Evolutionary conservation across 2,113 vertebrate species (phyloP).

Genomic region (Nothoprocta perdicaria): DNA sequence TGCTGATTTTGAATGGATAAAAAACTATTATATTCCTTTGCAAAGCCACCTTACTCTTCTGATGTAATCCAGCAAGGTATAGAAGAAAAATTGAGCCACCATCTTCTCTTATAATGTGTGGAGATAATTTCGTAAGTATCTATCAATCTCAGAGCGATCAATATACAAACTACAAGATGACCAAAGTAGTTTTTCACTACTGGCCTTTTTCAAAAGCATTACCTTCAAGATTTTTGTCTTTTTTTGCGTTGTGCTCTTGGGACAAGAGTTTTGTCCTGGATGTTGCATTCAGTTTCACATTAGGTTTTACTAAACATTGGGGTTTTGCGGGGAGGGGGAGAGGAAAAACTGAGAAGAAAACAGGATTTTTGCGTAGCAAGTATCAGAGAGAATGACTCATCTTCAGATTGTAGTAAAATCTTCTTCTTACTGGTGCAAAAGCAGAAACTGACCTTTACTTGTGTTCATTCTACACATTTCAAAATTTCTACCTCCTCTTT

Average conservation of each 20-base stretch:
- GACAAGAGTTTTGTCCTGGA: background rate
- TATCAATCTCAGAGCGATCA: background rate
- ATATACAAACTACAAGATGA: background rate
- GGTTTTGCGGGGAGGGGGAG: background rate
- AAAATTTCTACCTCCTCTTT: background rate
- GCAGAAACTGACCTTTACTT: background rate
- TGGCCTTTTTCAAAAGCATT: background rate
- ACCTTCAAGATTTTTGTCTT: background rate
- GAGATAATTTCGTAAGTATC: background rate
- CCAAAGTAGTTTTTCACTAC: background rate
- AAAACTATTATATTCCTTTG: constrained; percentile 2
- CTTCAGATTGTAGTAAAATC: background rate
- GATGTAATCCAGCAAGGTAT: background rate
- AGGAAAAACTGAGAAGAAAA: background rate
- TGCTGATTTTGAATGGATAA: background rate
- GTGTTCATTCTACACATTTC: background rate
- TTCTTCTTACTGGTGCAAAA: background rate
- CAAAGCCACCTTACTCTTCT: background rate
- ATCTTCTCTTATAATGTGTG: background rate
- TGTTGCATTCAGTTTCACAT: background rate
- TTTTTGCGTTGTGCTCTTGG: background rate
- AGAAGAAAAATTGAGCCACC: background rate
- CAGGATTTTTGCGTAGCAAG: background rate
- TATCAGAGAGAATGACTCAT: background rate
- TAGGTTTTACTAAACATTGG: no score